Percentiles rank a stretch among this genome's conserved stretches.
phyloP scores from a whole-genome alignment of 1,140 invertebrate genomes.

The Battus philenor region DNA sequence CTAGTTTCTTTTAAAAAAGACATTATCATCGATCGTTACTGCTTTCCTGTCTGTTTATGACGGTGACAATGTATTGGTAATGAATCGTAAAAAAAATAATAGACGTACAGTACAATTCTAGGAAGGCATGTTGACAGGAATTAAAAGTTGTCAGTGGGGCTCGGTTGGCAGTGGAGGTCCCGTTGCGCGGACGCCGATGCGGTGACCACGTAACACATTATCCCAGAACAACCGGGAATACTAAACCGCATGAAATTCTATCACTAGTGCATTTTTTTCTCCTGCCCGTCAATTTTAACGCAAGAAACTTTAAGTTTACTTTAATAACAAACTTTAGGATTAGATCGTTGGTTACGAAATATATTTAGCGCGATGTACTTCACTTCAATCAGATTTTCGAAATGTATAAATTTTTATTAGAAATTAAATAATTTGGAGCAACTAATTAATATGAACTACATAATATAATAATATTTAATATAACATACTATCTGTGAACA shows the following conservation, averaged over 20 bases:
- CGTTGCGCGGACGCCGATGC: constrained; percentile 20
- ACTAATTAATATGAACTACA: too few relatives aligned
- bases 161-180: constrained; percentile 35
- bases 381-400: too few relatives aligned
- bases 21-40: background rate
- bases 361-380: too few relatives aligned
- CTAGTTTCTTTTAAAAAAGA: too few relatives aligned
- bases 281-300: too few relatives aligned
- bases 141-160: constrained; percentile 40
- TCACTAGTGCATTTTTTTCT: background rate
- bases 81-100: constrained; percentile 9
- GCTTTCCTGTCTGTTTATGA: background rate
- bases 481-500: too few relatives aligned
- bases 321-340: too few relatives aligned
- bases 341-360: too few relatives aligned
- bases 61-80: constrained; percentile 10
- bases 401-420: too few relatives aligned
- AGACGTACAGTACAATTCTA: constrained; percentile 31
- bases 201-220: background rate
- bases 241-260: background rate
- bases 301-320: too few relatives aligned
- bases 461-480: too few relatives aligned
- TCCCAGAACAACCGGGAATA: background rate
- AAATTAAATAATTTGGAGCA: too few relatives aligned
- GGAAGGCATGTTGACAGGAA: constrained; percentile 46